These are phyloP conservation scores for Lycocerus yunnanus DNA, from an alignment of 2,888 invertebrate species.

Conservation along the genomic window DNA sequence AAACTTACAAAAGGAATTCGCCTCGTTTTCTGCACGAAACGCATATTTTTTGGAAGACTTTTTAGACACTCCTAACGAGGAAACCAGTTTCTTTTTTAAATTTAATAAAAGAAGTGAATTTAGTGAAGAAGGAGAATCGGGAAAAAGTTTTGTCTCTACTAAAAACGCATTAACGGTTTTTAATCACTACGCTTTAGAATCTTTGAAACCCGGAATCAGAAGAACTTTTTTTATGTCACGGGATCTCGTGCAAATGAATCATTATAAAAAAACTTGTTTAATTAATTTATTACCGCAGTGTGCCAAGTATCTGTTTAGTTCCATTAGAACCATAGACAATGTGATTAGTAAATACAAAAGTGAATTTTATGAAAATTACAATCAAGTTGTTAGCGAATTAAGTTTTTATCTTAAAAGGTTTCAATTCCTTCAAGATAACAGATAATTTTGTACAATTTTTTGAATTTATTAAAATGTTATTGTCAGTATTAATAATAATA, in stretches of 20 bases:
- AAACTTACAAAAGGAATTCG: constrained; percentile 43
- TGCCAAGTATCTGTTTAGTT: constrained; percentile 45
- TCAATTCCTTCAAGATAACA: neutral
- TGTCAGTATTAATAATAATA: neutral
- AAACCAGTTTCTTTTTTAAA: constrained; percentile 39
- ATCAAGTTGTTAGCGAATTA: constrained; percentile 2
- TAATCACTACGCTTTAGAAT: constrained; percentile 74
- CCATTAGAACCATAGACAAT: constrained; percentile 41
- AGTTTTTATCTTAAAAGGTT: neutral
- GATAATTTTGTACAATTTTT: neutral
- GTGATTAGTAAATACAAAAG: constrained; percentile 44
- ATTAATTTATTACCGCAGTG: constrained; percentile 49
- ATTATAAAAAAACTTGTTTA: constrained; percentile 62
- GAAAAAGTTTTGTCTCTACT: constrained; percentile 73
- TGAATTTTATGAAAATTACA: constrained; percentile 35
- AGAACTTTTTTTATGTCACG: constrained; percentile 64
- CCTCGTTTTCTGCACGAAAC: constrained; percentile 69
- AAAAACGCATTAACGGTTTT: constrained; percentile 70
- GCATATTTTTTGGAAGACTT: constrained; percentile 57
- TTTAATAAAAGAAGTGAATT: constrained; percentile 44
- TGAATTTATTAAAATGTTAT: neutral
- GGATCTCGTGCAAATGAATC: constrained; percentile 67
- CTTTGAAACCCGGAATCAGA: constrained; percentile 60
- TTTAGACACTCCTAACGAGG: constrained; percentile 4
- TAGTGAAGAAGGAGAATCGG: constrained; percentile 68